Base-by-base conservation (phyloP, 2,797 vertebrate genomes). In the Malurus leucopterus region DNA sequence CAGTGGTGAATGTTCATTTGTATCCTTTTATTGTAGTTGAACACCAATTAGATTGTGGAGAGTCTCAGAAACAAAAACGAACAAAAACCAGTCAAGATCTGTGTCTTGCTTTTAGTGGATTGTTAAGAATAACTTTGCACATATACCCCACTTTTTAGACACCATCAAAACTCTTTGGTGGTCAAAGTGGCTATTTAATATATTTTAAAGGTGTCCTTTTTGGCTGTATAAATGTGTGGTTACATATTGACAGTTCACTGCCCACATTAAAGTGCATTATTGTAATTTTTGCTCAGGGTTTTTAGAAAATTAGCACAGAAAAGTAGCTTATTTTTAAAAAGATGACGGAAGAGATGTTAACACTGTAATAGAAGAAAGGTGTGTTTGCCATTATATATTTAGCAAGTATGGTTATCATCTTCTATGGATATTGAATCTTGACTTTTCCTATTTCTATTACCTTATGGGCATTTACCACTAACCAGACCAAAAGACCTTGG, bases 211-310 rank as follows among this genome's bases (percentile, higher is more conserved):
- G 93, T 96, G 95, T 97, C 96, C 95, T 96, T 95, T 93, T 93
- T 94, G 96, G 96, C 96, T 97, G 96, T 97, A 96, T 95, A 96
- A 96, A 96, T 93, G 97, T 96, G 96, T 97, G 97, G 97, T 98
- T 98, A 97, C 97, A 97, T 98, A 98, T 96, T 97, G 97, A 98
- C 98, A 98, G 97, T 97, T 98, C 97, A 98, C 98, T 98, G 98
- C 98, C 98, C 98, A 98, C 96, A 98, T 98, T 98, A 98, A 98
- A 99, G 98, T 99, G 98, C 98, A 98, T 98, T 98, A 98, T 98
- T 98, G 98, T 98, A 97, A 98, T 98, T 98, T 98, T 98, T 98
- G 98, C 98, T 99, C 98, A 99, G 98, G 98, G 98, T 99, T 98
- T 98, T 97, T 97, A 97, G 97, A 97, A 97, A 97, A 97, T 96